Conservation (phyloP, 1,140 invertebrate species). For the Ganaspis sp. region DNA sequence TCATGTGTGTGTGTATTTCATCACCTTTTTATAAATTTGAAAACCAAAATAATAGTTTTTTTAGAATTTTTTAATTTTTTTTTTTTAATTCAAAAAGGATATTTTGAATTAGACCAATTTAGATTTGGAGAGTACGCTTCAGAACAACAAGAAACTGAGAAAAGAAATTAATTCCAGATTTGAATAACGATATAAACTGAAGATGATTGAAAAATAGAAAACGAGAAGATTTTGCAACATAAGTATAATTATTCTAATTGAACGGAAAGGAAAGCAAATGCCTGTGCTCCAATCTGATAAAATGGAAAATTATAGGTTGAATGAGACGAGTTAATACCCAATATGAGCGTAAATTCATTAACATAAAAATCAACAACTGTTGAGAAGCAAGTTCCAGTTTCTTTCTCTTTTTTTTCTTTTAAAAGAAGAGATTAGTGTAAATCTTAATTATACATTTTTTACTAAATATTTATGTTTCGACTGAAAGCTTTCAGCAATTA, state of each 20-base stretch:
- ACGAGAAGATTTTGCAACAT: neutral
- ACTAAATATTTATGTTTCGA: no score
- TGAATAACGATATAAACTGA: neutral
- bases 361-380: neutral
- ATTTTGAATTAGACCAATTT: no score
- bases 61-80: no score
- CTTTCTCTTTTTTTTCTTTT: neutral
- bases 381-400: neutral
- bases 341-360: neutral
- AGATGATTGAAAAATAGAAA: neutral
- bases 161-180: neutral
- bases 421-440: no score
- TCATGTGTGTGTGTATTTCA: no score
- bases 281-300: neutral
- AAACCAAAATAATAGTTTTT: no score
- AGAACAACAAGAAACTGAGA: no score
- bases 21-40: no score
- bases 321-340: neutral
- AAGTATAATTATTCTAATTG: neutral
- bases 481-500: no score
- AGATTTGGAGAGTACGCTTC: no score
- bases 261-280: neutral
- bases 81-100: no score
- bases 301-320: neutral
- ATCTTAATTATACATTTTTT: no score